Evolutionary conservation across 2,113 vertebrate genomes (phyloP).

Genomic region (Aphyosemion australe): DNA sequence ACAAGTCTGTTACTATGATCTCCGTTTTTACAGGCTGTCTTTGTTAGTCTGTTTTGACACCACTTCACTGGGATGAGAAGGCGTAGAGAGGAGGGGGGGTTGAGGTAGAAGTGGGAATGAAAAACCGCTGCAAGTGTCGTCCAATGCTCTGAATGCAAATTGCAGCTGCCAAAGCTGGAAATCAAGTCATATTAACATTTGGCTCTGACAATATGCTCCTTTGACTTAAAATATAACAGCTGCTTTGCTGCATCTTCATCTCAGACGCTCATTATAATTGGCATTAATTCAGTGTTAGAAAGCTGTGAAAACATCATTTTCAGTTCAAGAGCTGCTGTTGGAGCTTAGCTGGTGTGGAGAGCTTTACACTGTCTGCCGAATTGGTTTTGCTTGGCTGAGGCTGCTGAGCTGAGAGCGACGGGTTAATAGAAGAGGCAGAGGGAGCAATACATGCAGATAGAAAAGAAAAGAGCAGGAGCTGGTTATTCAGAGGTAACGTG

Average conservation of each 20-base stretch:
- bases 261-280: conserved; percentile 43
- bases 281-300: conserved; percentile 64
- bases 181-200: conserved; percentile 36
- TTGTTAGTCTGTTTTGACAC: conserved; percentile 13
- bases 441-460: conserved; percentile 24
- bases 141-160: conserved; percentile 42
- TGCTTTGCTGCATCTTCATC: conserved; percentile 43
- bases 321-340: conserved; percentile 57
- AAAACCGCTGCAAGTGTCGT: not conserved
- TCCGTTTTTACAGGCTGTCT: conserved; percentile 17
- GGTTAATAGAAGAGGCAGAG: conserved; percentile 45
- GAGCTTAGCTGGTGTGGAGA: conserved; percentile 57
- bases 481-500: conserved; percentile 34
- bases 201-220: conserved; percentile 24
- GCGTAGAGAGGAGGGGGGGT: not conserved
- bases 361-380: conserved; percentile 53
- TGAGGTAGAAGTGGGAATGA: conserved; percentile 9
- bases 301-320: conserved; percentile 71
- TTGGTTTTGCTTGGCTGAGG: conserved; percentile 54
- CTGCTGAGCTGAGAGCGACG: conserved; percentile 40
- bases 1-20: conserved; percentile 11
- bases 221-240: conserved; percentile 31
- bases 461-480: conserved; percentile 31
- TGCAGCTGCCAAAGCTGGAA: conserved; percentile 34
- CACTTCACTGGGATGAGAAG: conserved; percentile 21